Conservation (phyloP, 1,140 invertebrate species). For the Berghia stephanieae region DNA sequence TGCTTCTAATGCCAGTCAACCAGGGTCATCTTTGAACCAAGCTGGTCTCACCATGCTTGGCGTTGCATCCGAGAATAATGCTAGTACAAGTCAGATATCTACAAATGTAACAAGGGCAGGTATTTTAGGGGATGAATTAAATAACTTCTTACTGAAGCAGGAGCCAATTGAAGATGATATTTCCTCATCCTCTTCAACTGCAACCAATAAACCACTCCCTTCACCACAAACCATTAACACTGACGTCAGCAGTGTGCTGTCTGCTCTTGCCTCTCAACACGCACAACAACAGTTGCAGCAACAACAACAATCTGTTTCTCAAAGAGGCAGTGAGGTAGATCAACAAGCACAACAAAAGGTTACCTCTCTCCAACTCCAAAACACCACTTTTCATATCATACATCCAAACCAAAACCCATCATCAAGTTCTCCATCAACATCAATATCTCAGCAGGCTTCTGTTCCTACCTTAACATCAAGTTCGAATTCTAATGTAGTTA, state of each 20-base stretch:
- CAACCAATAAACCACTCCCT: no score
- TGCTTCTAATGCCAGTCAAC: slow-evolving; percentile 1
- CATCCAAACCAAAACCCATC: no score
- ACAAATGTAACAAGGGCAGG: background rate
- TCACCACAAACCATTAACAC: slow-evolving; percentile 13
- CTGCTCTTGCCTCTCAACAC: slow-evolving; percentile 50
- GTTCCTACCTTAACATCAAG: no score
- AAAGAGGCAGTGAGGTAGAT: no score
- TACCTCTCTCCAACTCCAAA: no score
- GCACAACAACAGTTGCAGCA: slow-evolving; percentile 8
- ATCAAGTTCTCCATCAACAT: no score
- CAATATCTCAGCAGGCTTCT: no score
- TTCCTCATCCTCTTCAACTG: no score
- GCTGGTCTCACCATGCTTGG: slow-evolving; percentile 22
- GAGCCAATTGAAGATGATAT: slow-evolving; percentile 28
- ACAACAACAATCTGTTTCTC: background rate
- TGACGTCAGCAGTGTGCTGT: slow-evolving; percentile 49
- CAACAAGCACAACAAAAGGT: no score
- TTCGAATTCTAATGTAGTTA: no score
- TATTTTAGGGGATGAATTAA: slow-evolving; percentile 28
- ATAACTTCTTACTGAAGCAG: slow-evolving; percentile 36
- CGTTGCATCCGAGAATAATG: background rate
- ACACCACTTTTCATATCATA: no score
- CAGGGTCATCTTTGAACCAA: slow-evolving; percentile 9
- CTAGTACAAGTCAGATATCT: background rate